These are phyloP conservation scores for Xestia ashworthii DNA, from an alignment of 2,888 invertebrate species.

Conservation along the genomic window DNA sequence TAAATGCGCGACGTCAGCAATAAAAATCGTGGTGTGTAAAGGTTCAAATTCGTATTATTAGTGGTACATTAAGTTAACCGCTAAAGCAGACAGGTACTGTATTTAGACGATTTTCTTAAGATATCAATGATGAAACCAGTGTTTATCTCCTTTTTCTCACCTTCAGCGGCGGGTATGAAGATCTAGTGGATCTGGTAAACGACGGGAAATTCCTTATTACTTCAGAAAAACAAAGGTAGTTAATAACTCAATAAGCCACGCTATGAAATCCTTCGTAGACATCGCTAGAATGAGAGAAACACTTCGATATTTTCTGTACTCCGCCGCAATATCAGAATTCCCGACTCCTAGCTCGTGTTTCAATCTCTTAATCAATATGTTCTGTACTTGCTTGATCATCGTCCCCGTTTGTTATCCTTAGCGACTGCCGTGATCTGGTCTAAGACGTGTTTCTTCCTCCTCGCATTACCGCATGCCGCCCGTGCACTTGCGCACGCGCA, in stretches of 20 bases:
- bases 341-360: conserved; percentile 18
- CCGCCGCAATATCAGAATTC: conserved; percentile 28
- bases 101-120: conserved; percentile 21
- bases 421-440: conserved; percentile 65
- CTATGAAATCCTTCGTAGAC: neutral
- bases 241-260: neutral
- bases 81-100: conserved; percentile 28
- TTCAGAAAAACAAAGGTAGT: conserved; percentile 11
- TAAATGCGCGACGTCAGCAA: no score
- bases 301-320: conserved; percentile 10
- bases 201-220: conserved; percentile 11
- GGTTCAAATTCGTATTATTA: no score
- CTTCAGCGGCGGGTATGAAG: conserved; percentile 20
- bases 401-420: conserved; percentile 66
- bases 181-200: neutral
- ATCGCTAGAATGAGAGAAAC: neutral
- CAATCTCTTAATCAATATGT: conserved; percentile 44
- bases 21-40: no score
- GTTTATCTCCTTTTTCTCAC: conserved; percentile 11
- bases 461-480: conserved; percentile 92
- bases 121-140: conserved; percentile 29
- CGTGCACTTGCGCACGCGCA: conserved; percentile 92
- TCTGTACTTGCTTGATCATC: conserved; percentile 63
- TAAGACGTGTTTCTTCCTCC: conserved; percentile 83
- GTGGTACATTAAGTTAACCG: neutral